A percentile compares a stretch with the other conserved stretches of the same genome.
phyloP scores from a whole-genome alignment of 2,113 vertebrate genomes.

The Mus spicilegus region DNA sequence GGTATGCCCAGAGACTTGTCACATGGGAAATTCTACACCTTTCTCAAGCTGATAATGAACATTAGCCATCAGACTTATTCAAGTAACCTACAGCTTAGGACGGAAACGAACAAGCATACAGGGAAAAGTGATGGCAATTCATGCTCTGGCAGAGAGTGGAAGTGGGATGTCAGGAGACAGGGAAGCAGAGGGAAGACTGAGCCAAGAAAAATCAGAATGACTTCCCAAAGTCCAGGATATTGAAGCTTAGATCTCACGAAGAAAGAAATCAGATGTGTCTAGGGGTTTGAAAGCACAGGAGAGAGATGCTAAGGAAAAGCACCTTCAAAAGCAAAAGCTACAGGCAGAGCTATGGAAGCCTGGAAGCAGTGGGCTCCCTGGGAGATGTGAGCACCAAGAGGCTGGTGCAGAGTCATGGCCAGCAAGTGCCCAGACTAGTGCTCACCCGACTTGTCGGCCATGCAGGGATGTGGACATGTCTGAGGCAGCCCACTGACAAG shows the following conservation, averaged over 20 bases:
- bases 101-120: slow-evolving; percentile 23
- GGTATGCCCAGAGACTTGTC: background rate
- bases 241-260: background rate
- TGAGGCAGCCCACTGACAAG: background rate
- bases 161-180: background rate
- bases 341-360: background rate
- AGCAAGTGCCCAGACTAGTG: rapidly evolving
- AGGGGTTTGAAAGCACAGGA: background rate
- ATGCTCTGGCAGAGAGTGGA: background rate
- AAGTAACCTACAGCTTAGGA: background rate
- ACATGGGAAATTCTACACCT: background rate
- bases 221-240: background rate
- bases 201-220: background rate
- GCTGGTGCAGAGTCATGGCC: background rate
- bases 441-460: background rate
- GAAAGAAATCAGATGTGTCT: background rate
- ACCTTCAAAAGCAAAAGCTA: background rate
- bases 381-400: background rate
- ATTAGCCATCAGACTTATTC: background rate
- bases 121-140: background rate
- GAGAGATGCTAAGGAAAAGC: background rate
- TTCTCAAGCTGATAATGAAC: no score
- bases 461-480: background rate
- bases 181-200: background rate
- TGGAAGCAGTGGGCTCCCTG: background rate